Evolutionary conservation across 1,140 invertebrate genomes (phyloP), one percentile per base, ranked within the genome.

Genomic region (Calephelis nemesis): DNA sequence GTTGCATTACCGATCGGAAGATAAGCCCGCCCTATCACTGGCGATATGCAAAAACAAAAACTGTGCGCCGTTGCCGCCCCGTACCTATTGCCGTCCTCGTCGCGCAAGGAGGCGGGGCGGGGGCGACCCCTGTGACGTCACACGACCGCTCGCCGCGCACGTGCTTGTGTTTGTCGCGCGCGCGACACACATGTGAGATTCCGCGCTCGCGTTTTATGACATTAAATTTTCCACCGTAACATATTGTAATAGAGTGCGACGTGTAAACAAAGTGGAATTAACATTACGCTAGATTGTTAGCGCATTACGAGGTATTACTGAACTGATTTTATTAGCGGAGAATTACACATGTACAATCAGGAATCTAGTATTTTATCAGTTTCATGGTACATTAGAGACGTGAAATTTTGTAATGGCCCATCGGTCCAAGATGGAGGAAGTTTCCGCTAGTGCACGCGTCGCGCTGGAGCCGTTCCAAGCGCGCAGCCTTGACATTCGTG

Each of bases 151-250:
- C 78, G 77, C 75, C 71, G 72, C 85, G 87, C 88, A 90, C 88
- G 88, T 91, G 88, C 85, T 85, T 84, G 87, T 91, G 87, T 91
- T 91, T 89, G 85, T 88, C 83, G 82, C 85, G 81, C 80, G 80
- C 74, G 81, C 77, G 75, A 85, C 86, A 88, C 88, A 89, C 86
- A 87, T 83, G 83, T 80, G 79, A 83, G 75, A 73, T 65, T 75
- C 75, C 77, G 77, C 78, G 79, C 67, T 77, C 77, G 81, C 75
- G 81, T 82, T 86, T 86, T 86, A 84, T 86, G 85, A 88, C 86
- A 88, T 85, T 89, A 83, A 88, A 88, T 80, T 83, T 81, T 81
- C 76, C 74, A 79, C 78, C 75, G 80, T 77, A 81, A 62, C 58
- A 67, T 70, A 74, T 74, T 73, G 74, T 49, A 78, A 78, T 79